phyloP scores from a whole-genome alignment of 2,113 vertebrate genomes.

The Aphelocoma coerulescens region DNA sequence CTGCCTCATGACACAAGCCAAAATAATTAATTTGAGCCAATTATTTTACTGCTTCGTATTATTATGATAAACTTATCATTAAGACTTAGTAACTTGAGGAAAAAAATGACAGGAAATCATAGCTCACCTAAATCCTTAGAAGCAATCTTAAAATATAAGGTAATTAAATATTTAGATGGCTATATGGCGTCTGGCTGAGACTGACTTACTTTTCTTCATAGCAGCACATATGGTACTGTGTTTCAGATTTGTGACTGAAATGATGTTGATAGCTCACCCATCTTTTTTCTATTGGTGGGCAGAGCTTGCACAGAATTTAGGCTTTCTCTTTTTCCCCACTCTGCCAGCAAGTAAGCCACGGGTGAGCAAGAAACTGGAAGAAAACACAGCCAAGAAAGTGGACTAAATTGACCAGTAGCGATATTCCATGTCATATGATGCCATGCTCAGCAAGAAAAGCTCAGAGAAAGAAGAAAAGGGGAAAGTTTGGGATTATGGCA shows the following conservation, averaged over 20 bases:
- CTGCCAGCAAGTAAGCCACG: neutral
- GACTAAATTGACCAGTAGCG: neutral
- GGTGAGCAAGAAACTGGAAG: neutral
- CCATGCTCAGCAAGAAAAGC: neutral
- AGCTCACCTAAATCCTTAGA: neutral
- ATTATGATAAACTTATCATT: neutral
- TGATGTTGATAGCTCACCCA: neutral
- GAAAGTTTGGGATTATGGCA: neutral
- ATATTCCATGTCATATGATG: neutral
- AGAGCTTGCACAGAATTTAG: fast-evolving
- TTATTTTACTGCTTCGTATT: neutral
- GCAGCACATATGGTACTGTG: fast-evolving
- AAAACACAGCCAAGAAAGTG: neutral
- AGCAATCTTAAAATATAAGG: neutral
- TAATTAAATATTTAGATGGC: neutral
- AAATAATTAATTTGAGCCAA: neutral
- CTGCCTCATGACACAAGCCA: neutral
- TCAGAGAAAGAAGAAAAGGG: neutral
- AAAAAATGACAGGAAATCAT: neutral
- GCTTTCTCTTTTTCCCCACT: neutral
- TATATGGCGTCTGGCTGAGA: neutral
- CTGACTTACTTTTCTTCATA: neutral
- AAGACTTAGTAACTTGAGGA: neutral
- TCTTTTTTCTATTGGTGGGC: neutral
- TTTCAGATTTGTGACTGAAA: neutral